Conservation (phyloP, 2,888 invertebrate species). For the Acronicta leporina region DNA sequence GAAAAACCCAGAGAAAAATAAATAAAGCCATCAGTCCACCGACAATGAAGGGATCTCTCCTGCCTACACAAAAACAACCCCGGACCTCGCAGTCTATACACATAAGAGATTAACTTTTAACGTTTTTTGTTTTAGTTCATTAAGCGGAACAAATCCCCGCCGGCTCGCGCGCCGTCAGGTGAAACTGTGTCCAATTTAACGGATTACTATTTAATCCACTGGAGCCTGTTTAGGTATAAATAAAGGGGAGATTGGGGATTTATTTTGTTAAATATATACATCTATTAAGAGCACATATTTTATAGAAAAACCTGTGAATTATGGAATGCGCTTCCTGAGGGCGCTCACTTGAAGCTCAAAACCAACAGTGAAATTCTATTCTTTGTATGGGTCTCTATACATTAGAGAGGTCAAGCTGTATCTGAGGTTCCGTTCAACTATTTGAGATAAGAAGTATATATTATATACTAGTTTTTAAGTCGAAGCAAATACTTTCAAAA, state of each 20-base stretch:
- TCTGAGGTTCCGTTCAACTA: too few relatives aligned
- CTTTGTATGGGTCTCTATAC: too few relatives aligned
- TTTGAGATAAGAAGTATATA: too few relatives aligned
- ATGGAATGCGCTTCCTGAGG: too few relatives aligned
- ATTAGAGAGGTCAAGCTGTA: too few relatives aligned
- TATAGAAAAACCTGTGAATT: too few relatives aligned
- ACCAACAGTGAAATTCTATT: too few relatives aligned
- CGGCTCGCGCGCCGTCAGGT: constrained; percentile 65
- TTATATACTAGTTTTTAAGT: too few relatives aligned
- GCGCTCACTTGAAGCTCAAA: too few relatives aligned
- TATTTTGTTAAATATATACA: constrained; percentile 7
- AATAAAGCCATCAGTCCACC: neutral
- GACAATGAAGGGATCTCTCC: constrained; percentile 6
- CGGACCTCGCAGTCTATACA: constrained; percentile 35
- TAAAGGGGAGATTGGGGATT: constrained; percentile 26
- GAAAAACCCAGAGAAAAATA: too few relatives aligned
- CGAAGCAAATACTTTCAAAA: too few relatives aligned
- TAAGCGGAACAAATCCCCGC: constrained; percentile 59
- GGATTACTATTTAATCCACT: constrained; percentile 64
- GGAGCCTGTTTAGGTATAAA: constrained; percentile 54
- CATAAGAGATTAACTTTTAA: constrained; percentile 60
- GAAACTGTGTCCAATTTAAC: constrained; percentile 73
- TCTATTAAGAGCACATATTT: too few relatives aligned
- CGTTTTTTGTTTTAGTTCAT: constrained; percentile 70
- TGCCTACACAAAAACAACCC: constrained; percentile 24